A percentile compares a stretch with the other conserved stretches of the same genome.
Conservation (phyloP, 2,888 invertebrate genomes). For the Tetrapedia diversipes region DNA sequence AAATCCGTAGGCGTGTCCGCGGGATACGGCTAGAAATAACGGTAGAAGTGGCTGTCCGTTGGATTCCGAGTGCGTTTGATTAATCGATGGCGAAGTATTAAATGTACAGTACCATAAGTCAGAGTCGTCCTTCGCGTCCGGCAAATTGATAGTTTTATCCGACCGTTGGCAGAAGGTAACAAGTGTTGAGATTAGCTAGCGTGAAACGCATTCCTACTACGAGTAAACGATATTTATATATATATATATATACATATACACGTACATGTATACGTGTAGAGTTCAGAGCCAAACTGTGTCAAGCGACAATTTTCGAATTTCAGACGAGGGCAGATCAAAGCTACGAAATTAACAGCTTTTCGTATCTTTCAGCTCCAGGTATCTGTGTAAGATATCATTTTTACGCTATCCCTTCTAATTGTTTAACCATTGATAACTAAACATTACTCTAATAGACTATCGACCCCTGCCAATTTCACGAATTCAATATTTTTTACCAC, state of each 20-base stretch:
- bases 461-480: no score
- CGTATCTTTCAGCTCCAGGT: no score
- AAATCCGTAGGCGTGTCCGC: conserved; percentile 47
- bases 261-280: no score
- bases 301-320: no score
- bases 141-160: conserved; percentile 59
- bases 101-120: conserved; percentile 38
- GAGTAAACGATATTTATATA: background rate
- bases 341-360: no score
- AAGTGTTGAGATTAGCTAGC: conserved; percentile 50
- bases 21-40: conserved; percentile 45
- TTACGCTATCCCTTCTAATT: no score
- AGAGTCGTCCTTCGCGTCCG: conserved; percentile 44
- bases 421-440: no score
- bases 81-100: conserved; percentile 43
- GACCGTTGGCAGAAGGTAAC: conserved; percentile 55
- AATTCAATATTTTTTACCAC: no score
- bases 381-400: no score
- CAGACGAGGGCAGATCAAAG: no score
- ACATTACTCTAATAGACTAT: no score
- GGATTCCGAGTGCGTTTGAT: conserved; percentile 38
- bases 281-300: no score
- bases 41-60: conserved; percentile 12
- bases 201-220: conserved; percentile 29
- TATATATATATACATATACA: background rate